A percentile compares a stretch with the other conserved stretches of the same genome.
Conservation (phyloP, 2,797 vertebrate species). For the Coregonus sp. region DNA sequence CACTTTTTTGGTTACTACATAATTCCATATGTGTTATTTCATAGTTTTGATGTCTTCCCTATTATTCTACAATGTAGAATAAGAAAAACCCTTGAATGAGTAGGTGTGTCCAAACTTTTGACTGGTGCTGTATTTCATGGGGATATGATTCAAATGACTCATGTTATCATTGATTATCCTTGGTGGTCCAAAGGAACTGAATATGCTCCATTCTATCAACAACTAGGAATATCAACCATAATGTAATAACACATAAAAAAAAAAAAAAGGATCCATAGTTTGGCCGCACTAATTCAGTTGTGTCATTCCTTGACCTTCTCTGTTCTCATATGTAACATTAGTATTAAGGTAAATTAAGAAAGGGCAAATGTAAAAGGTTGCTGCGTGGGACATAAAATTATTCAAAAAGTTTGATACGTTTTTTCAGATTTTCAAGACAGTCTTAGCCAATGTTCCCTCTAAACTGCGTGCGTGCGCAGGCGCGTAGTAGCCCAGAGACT, state of each 20-base stretch:
- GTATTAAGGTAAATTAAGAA: slow-evolving; percentile 47
- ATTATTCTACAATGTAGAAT: too few species aligned
- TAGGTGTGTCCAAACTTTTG: too few species aligned
- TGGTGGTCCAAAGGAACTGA: slow-evolving; percentile 18
- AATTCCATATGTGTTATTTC: too few species aligned
- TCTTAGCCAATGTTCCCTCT: too few species aligned
- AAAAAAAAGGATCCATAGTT: slow-evolving; percentile 26
- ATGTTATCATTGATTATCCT: background rate
- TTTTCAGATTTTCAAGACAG: slow-evolving; percentile 1
- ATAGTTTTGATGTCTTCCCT: too few species aligned
- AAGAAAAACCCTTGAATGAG: too few species aligned
- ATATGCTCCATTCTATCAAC: slow-evolving; percentile 36
- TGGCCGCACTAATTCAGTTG: slow-evolving; percentile 30
- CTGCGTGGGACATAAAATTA: slow-evolving; percentile 25
- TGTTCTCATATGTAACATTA: slow-evolving; percentile 38
- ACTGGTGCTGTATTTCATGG: too few species aligned
- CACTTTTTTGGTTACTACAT: too few species aligned
- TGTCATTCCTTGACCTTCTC: slow-evolving; percentile 28
- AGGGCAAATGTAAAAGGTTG: slow-evolving; percentile 41
- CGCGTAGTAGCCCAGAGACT: too few species aligned
- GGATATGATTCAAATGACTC: background rate
- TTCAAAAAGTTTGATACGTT: slow-evolving; percentile 18
- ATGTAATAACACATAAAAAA: slow-evolving; percentile 30
- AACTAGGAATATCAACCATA: slow-evolving; percentile 21
- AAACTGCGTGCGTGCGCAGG: background rate